Conservation (phyloP, 2,888 invertebrate species). For the Tetramorium bicarinatum region DNA sequence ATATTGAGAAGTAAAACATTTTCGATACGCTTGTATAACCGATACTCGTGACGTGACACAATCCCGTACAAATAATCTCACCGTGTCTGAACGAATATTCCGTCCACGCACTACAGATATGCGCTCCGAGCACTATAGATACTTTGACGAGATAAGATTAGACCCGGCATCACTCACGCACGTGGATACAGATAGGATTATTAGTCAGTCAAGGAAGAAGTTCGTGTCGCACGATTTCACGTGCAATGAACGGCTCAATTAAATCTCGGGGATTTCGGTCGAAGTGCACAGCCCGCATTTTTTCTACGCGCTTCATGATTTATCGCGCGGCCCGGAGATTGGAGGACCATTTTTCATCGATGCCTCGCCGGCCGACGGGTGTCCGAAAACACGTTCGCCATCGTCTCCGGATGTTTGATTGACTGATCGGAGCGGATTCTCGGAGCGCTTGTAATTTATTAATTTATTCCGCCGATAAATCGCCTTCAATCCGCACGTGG, state of each 20-base stretch:
- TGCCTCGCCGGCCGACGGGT: constrained; percentile 17
- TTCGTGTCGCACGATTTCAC: neutral
- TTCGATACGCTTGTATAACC: neutral
- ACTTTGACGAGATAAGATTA: constrained; percentile 31
- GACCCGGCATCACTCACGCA: neutral
- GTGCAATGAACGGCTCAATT: constrained; percentile 24
- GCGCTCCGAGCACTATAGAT: neutral
- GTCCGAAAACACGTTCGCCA: constrained; percentile 35
- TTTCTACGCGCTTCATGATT: constrained; percentile 18
- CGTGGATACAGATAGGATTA: neutral
- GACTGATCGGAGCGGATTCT: constrained; percentile 63
- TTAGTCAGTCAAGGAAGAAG: neutral
- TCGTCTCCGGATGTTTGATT: constrained; percentile 53
- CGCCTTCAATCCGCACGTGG: constrained; percentile 75
- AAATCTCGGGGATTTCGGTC: neutral
- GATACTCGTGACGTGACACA: neutral
- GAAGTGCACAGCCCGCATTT: neutral
- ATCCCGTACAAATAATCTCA: neutral
- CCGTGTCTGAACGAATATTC: neutral
- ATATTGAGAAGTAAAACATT: constrained; percentile 5
- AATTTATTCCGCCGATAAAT: constrained; percentile 79
- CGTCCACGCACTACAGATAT: neutral
- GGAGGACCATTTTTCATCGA: constrained; percentile 40
- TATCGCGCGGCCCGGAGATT: constrained; percentile 21
- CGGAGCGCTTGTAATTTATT: constrained; percentile 73